Evolutionary conservation across 1,140 invertebrate genomes (phyloP).

Genomic region (Sycobia sp.): DNA sequence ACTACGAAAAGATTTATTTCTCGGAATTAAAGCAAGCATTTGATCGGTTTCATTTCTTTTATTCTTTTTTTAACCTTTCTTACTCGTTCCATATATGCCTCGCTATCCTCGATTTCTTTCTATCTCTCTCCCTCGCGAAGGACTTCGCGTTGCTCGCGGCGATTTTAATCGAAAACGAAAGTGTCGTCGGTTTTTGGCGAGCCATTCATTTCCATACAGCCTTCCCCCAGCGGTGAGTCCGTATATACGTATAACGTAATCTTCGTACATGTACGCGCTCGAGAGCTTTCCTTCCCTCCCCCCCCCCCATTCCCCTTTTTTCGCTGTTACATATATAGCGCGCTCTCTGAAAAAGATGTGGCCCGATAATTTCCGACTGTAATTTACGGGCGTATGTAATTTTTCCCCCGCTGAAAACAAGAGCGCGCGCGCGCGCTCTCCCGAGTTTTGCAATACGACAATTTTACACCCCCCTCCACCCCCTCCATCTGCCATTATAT

Average conservation of each 20-base stretch:
- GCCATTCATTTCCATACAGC: conserved; percentile 7
- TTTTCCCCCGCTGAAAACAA: conserved; percentile 6
- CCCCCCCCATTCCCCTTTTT: not conserved
- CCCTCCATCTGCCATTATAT: conserved; percentile 22
- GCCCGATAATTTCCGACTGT: conserved; percentile 22
- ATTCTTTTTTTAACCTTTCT: too few relatives aligned
- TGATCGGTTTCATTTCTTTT: too few relatives aligned
- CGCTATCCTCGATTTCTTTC: not conserved
- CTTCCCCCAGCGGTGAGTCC: not conserved
- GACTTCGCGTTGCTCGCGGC: too few relatives aligned
- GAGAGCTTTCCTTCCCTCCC: too few relatives aligned
- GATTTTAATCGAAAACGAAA: conserved; percentile 18
- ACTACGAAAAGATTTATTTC: too few relatives aligned
- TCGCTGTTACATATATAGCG: conserved; percentile 9
- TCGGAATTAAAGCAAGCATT: too few relatives aligned
- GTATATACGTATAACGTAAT: conserved; percentile 12
- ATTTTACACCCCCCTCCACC: too few relatives aligned
- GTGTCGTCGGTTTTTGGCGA: conserved; percentile 11
- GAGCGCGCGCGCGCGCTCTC: too few relatives aligned
- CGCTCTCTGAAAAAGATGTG: conserved; percentile 7
- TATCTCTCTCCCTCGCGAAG: not conserved
- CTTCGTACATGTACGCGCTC: too few relatives aligned
- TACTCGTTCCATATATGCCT: too few relatives aligned
- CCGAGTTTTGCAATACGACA: conserved; percentile 21
- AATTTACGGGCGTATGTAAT: conserved; percentile 22